Evolutionary conservation across 2,888 invertebrate species (phyloP), one percentile per base, ranked within the genome.

Genomic region (Nomada ferruginata): DNA sequence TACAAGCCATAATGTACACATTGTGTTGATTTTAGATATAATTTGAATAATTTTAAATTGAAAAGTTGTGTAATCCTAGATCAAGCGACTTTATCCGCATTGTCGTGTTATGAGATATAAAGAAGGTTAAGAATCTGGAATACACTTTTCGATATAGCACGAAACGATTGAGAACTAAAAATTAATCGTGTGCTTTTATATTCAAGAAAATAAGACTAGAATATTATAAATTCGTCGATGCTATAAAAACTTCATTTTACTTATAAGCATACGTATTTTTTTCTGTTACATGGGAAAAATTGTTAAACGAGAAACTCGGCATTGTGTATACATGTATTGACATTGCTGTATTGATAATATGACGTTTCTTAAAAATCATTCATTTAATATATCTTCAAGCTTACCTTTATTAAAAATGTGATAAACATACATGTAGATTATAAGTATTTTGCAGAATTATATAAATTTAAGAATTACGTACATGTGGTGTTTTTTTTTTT

Each of bases 401-500:
- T 85, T 87, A 90, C 84, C 88, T 92, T 92, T 89, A 91, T 91
- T 91, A 91, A 80, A 88, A 91, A 89, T 92, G 91, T 92, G 91
- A 92, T 92, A 92, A 90, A 84, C 78, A 88, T 87, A 87, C 83
- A 89, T 87, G 84, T 76, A 83, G 60, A 53, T 70, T 71, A 75
- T 79, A 65, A 57, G 50, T 79, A 84, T 76, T 83, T 87, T 80
- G 80, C 82, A 87, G 75, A 84, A 78, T 68, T 72, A 84, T 65
- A 75, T 77, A 70, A 50, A 76, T 75, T 89, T 47, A 82, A 72
- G 61, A 59, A 60, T 68, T 61, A 77, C 60, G 63, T 68, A 68
- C 73, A 71, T 70, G 70, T 85, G 75, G 47, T 65, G 79, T 79
- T 72, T 66, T 73, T 15, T 47, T 47, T 36, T 36, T 36, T 1